A percentile compares a stretch with the other conserved stretches of the same genome.
phyloP scores from a whole-genome alignment of 2,888 invertebrate genomes.

The Bombylius discolor region DNA sequence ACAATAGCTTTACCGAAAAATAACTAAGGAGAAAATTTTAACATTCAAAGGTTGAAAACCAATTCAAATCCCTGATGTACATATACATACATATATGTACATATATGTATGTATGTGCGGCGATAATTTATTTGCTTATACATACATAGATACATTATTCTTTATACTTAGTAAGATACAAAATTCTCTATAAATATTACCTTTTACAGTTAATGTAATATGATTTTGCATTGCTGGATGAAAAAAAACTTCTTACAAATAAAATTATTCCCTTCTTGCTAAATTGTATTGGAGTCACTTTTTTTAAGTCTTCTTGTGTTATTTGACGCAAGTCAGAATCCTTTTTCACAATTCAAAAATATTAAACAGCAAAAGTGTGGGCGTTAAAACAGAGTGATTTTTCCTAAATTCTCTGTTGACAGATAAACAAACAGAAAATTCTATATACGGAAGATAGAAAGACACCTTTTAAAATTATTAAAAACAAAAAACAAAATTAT shows the following conservation, averaged over 20 bases:
- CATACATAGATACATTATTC: neutral
- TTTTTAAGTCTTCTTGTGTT: neutral
- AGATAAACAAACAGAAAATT: neutral
- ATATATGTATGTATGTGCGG: neutral
- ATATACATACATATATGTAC: neutral
- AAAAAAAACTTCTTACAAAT: too few relatives aligned
- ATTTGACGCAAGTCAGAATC: neutral
- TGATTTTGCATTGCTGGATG: too few relatives aligned
- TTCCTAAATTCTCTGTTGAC: neutral
- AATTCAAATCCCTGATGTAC: slow-evolving; percentile 6
- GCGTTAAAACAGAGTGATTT: neutral
- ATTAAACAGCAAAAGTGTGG: neutral
- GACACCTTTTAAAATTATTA: too few relatives aligned
- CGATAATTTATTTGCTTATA: neutral
- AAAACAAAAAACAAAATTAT: too few relatives aligned
- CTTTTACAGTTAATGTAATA: too few relatives aligned
- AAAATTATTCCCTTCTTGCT: too few relatives aligned
- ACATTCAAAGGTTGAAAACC: slow-evolving; percentile 8
- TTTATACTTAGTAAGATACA: neutral
- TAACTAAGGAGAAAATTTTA: neutral
- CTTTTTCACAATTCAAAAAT: neutral
- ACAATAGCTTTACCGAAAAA: neutral
- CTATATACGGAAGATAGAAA: too few relatives aligned
- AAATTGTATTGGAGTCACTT: too few relatives aligned
- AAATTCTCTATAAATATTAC: too few relatives aligned